Evolutionary conservation across 2,888 invertebrate species (phyloP), one percentile per base, ranked within the genome.

Genomic region (Julus scandinavius): DNA sequence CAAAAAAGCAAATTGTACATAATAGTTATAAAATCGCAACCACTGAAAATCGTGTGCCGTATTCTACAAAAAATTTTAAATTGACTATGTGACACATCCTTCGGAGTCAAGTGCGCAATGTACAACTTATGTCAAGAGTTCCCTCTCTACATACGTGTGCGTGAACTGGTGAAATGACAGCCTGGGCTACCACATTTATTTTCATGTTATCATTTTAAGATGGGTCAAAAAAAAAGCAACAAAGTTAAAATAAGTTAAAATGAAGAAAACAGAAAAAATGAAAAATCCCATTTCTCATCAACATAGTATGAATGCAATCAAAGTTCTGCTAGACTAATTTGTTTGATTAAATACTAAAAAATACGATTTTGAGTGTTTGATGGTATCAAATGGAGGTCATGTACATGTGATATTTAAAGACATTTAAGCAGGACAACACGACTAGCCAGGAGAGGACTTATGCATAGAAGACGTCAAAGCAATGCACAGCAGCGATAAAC

Each of bases 281-380:
- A 72, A 80, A 80, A 80, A 80, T 80, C 38, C 80, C 80, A 80
- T 80, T 80, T 80, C 40, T 80, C 80, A 80, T 80, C 40, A 72
- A 11, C 58, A 58, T 58, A 50, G 29, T 72, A 29, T 72, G 2
- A 80, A 38, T 80, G 38, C 80, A 29, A 72, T 72, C 9, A 20
- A 29, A 72, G 38, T 38, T 38, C 38, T 80, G 38, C 80, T 15
- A 20, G 11, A 80, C 80, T 15, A 7, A 2, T 11, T 72, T 13
- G 38, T 38, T 38, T 29, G 80, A 13, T 72, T 29, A 72, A 29
- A 72, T 29, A 45, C 45, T 45, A 45, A 45, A 45, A 72, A 72
- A 5, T 72, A 72, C 5, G 63, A 20, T 5, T 72, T 72, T 72
- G 63, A 20, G 63, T 20, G 20, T 72, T 72, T 15, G 15, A 54